Conservation (phyloP, 2,888 invertebrate species). For the Drosophila neutralis region DNA sequence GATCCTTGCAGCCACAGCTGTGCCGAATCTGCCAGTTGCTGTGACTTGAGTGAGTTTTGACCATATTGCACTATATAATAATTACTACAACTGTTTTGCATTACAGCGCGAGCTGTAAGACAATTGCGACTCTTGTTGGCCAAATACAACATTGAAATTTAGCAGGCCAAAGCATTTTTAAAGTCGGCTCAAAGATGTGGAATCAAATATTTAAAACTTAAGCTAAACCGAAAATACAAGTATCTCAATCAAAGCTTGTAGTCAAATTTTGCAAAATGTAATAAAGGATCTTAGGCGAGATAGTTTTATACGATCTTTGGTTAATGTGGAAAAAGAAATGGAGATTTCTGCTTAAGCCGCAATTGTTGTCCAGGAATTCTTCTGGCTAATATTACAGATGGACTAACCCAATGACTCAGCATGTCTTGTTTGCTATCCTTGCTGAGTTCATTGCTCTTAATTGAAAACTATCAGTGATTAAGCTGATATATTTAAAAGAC, state of each 20-base stretch:
- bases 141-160: conserved; percentile 80
- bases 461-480: no score
- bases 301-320: background rate
- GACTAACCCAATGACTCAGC: background rate
- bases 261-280: conserved; percentile 56
- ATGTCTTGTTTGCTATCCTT: background rate
- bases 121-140: conserved; percentile 80
- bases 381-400: background rate
- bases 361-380: background rate
- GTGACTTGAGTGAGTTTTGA: conserved; percentile 48
- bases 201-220: conserved; percentile 1
- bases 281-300: conserved; percentile 63
- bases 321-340: background rate
- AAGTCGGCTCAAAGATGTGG: background rate
- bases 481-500: background rate
- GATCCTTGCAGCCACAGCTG: conserved; percentile 40
- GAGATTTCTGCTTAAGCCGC: background rate
- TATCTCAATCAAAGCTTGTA: conserved; percentile 68
- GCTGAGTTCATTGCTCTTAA: no score
- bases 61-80: background rate
- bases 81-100: background rate
- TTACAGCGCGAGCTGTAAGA: conserved; percentile 82
- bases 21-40: conserved; percentile 53
- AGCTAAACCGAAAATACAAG: conserved; percentile 7
- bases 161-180: conserved; percentile 30